Conservation (phyloP, 2,113 vertebrate species). For the Fregetta grallaria region DNA sequence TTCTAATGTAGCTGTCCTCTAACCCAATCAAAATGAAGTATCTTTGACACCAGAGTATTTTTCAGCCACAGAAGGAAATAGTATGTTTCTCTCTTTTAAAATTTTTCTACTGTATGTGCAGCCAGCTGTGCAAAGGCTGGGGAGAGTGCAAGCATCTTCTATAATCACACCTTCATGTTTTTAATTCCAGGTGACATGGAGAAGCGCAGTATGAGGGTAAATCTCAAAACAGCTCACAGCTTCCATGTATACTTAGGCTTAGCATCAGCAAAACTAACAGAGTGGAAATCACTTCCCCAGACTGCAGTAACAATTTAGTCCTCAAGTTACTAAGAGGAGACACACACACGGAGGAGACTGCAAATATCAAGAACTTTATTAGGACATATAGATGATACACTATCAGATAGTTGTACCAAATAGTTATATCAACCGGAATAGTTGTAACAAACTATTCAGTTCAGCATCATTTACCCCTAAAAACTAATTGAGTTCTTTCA, state of each 20-base stretch:
- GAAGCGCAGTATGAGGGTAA: not conserved
- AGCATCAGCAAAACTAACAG: not conserved
- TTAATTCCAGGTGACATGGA: not conserved
- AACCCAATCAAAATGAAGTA: not conserved
- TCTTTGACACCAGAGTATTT: not conserved
- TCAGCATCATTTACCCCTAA: not conserved
- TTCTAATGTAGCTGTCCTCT: not conserved
- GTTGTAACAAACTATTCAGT: not conserved
- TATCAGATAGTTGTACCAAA: not conserved
- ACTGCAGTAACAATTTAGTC: not conserved
- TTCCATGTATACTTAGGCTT: not conserved
- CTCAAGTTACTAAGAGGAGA: not conserved
- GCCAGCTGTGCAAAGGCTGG: not conserved
- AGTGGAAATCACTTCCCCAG: not conserved
- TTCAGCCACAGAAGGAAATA: not conserved
- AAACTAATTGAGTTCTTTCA: not conserved
- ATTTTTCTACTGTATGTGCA: not conserved
- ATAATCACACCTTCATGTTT: not conserved
- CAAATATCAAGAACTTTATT: not conserved
- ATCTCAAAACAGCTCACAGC: not conserved
- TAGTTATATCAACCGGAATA: not conserved
- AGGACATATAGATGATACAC: not conserved
- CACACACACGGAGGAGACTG: not conserved
- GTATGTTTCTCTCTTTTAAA: not conserved
- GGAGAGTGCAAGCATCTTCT: not conserved